Evolutionary conservation across 2,888 invertebrate genomes (phyloP).

Genomic region (Elegia similella): DNA sequence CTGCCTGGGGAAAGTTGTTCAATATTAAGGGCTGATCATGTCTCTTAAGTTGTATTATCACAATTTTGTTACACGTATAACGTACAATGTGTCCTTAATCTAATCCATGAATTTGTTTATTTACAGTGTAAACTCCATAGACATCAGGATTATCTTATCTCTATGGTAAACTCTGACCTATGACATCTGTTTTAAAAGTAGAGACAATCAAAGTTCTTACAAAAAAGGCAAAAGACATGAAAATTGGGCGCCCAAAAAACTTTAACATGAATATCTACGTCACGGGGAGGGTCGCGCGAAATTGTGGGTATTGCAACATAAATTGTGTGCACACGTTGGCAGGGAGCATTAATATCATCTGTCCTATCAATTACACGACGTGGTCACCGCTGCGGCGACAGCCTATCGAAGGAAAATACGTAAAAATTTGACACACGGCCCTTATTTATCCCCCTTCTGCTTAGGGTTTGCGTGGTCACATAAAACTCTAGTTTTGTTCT

Average conservation of each 20-base stretch:
- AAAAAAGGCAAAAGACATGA: background rate
- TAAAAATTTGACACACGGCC: conserved; percentile 58
- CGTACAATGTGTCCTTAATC: no score
- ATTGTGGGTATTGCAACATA: conserved; percentile 55
- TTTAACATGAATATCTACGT: conserved; percentile 19
- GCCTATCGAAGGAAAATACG: conserved; percentile 57
- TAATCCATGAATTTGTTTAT: no score
- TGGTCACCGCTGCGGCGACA: conserved; percentile 59
- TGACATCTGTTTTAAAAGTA: no score
- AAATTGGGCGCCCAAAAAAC: conserved; percentile 18
- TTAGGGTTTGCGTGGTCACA: conserved; percentile 37
- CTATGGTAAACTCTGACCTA: no score
- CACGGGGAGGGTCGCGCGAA: conserved; percentile 31
- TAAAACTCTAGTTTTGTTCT: background rate
- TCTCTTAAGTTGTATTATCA: no score
- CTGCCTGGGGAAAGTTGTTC: no score
- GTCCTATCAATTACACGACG: conserved; percentile 71
- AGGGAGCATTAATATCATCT: conserved; percentile 67
- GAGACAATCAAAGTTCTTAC: no score
- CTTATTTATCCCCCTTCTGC: conserved; percentile 41
- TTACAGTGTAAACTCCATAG: no score
- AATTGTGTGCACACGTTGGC: conserved; percentile 64
- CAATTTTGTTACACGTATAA: no score
- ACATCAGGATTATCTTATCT: no score
- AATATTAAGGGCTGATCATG: no score